Evolutionary conservation across 92 coral and sea anemone genomes (phyloP).

Genomic region (Anthopleura xanthogrammica): DNA sequence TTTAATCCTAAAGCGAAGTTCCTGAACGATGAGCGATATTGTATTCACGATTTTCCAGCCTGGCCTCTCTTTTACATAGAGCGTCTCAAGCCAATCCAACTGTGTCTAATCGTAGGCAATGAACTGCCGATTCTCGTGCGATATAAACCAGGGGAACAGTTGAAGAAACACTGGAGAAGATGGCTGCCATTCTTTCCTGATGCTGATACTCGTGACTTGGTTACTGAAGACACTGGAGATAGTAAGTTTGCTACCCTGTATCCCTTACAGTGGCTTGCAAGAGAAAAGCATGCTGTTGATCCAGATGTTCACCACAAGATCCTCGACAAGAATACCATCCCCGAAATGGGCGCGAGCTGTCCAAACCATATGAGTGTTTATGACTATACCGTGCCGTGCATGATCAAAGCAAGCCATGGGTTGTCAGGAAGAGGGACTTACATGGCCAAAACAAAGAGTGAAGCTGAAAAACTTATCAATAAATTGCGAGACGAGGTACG

Average conservation of each 20-base stretch:
- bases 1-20: constrained; percentile 66
- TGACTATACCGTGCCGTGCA: constrained; percentile 72
- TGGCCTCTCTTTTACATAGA: constrained; percentile 29
- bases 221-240: constrained; percentile 72
- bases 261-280: constrained; percentile 69
- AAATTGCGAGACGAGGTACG: constrained; percentile 39
- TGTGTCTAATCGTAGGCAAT: constrained; percentile 74
- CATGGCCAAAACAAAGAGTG: constrained; percentile 53
- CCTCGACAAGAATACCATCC: constrained; percentile 67
- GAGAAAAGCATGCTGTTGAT: constrained; percentile 71
- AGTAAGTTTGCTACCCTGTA: constrained; percentile 22
- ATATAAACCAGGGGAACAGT: constrained; percentile 11
- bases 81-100: constrained; percentile 59
- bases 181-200: constrained; percentile 74
- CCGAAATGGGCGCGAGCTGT: constrained; percentile 82
- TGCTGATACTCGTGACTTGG: constrained; percentile 64
- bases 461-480: constrained; percentile 50
- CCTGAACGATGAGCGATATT: constrained; percentile 62
- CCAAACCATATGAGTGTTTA: constrained; percentile 69
- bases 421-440: constrained; percentile 60
- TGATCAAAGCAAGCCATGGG: constrained; percentile 75
- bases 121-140: constrained; percentile 64
- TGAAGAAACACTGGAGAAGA: constrained; percentile 70
- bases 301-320: constrained; percentile 80
- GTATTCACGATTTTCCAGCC: constrained; percentile 64